phyloP scores from a whole-genome alignment of 2,888 invertebrate species.

The Leucoma salicis region DNA sequence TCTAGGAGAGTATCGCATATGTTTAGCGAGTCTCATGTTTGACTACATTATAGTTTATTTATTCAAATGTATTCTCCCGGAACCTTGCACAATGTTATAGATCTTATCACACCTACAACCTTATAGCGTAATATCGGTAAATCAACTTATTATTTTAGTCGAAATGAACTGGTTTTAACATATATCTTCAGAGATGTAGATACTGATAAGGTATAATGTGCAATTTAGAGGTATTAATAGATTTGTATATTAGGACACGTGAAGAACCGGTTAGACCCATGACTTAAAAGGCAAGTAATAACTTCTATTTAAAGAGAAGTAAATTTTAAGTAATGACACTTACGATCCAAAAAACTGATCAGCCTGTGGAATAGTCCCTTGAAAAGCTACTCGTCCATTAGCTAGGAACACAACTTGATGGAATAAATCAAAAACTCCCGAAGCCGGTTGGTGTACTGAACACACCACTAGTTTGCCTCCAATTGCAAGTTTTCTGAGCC shows the following conservation, averaged over 20 bases:
- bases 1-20: no score
- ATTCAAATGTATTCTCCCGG: background rate
- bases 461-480: slow-evolving; percentile 91
- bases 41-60: background rate
- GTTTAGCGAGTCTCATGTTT: no score
- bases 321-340: slow-evolving; percentile 54
- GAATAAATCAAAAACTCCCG: slow-evolving; percentile 92
- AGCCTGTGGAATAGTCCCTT: slow-evolving; percentile 88
- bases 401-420: slow-evolving; percentile 90
- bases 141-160: background rate
- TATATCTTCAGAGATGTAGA: background rate
- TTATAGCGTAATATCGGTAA: background rate
- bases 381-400: slow-evolving; percentile 89
- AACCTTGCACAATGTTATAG: background rate
- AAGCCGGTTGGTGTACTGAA: slow-evolving; percentile 95
- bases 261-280: no score
- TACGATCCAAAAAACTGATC: slow-evolving; percentile 86
- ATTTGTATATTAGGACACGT: no score
- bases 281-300: no score
- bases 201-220: background rate
- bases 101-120: background rate
- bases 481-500: slow-evolving; percentile 84
- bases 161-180: background rate
- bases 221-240: no score
- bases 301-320: no score